Evolutionary conservation across 2,113 vertebrate genomes (phyloP).

Genomic region (Psammodynastes pulverulentus): DNA sequence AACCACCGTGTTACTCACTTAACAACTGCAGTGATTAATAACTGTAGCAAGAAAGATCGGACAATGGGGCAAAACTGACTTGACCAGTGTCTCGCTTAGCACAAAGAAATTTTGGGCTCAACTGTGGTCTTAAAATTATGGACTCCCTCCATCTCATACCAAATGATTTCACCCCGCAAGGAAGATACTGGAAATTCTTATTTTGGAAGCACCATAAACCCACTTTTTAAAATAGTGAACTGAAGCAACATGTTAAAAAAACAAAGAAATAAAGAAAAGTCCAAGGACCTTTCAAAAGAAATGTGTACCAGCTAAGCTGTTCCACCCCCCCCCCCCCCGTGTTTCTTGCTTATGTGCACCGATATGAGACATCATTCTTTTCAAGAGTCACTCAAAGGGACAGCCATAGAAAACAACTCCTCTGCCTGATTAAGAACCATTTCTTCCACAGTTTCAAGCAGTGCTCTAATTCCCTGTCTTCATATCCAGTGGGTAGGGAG

Average conservation of each 20-base stretch:
- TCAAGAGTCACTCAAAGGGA: background rate
- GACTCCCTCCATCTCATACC: background rate
- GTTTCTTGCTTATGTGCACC: background rate
- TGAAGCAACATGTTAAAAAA: background rate
- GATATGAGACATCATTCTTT: background rate
- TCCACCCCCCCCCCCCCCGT: accelerated
- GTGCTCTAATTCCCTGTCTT: background rate
- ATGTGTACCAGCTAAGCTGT: background rate
- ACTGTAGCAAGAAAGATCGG: too few relatives aligned
- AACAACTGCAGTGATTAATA: too few relatives aligned
- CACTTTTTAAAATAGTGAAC: background rate
- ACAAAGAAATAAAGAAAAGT: background rate
- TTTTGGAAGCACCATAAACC: background rate
- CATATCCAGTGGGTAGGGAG: background rate
- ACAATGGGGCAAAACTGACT: background rate
- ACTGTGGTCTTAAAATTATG: background rate
- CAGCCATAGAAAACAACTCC: background rate
- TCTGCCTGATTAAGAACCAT: background rate
- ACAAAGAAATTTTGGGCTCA: background rate
- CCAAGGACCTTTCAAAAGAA: background rate
- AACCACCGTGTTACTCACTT: too few relatives aligned
- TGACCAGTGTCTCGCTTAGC: background rate
- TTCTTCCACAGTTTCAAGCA: background rate
- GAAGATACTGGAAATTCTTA: background rate
- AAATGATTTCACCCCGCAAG: background rate